Base-by-base conservation (phyloP, 2,797 vertebrate genomes). In the Pagetopsis macropterus region DNA sequence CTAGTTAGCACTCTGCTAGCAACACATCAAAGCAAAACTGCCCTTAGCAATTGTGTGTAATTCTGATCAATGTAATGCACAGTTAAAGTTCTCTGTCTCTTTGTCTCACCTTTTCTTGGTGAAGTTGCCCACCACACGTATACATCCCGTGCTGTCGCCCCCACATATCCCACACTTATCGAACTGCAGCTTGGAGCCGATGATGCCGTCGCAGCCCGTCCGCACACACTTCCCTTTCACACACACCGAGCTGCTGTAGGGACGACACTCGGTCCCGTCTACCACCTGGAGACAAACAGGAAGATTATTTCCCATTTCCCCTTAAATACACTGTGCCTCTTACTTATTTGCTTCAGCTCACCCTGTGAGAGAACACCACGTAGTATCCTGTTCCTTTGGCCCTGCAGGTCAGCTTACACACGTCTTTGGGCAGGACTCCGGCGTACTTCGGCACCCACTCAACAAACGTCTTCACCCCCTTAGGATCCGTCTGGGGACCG, bases 371-470 rank as follows among this genome's bases (percentile, higher is more conserved):
- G 88, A 99, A 99, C 3, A 99, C 98, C 33, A 99, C 97, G 0
- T 99, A 99, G 91, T 99, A 99, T 23, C 98, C 98, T 0, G 98
- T 99, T 79, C 97, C 97, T 89, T 97, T 98, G 17, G 98, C 98
- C 85, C 98, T 90, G 90, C 98, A 99, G 74, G 96, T 99, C 51
- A 99, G 90, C 86, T 98, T 99, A 94, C 98, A 99, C 71, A 97
- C 95, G 0, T 99, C 98, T 80, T 95, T 97, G 0, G 96, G 96
- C 57, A 98, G 95, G 9, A 99, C 93, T 3, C 98, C 98, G 2
- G 98, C 97, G 0, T 97, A 99, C 81, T 99, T 99, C 2, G 98
- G 97, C 60, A 98, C 94, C 98, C 98, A 99, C 82, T 99, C 97
- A 54, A 99, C 97, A 52, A 96, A 97, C 0, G 97, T 98, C 92